Percentiles rank a stretch among this genome's conserved stretches.
phyloP scores from a whole-genome alignment of 2,797 vertebrate species.

The Myripristis jacobus region DNA sequence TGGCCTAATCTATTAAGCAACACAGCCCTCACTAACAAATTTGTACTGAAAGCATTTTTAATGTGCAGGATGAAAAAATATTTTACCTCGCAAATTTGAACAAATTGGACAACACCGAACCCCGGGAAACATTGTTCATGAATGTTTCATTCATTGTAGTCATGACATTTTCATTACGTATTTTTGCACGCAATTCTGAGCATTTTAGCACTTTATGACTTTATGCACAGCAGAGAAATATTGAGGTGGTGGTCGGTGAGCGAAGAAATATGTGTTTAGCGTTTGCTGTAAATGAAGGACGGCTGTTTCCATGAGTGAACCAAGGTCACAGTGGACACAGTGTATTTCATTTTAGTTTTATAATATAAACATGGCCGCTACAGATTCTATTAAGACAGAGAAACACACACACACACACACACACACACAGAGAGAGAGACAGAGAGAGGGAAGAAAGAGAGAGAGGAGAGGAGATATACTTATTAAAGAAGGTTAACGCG shows the following conservation, averaged over 20 bases:
- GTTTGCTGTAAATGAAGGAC: conserved; percentile 27
- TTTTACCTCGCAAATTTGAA: conserved; percentile 37
- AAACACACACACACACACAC: conserved; percentile 11
- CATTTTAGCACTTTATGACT: conserved; percentile 7
- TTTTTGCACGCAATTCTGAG: conserved; percentile 18
- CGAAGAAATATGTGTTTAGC: conserved; percentile 57
- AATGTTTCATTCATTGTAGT: conserved; percentile 50
- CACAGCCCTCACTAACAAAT: conserved; percentile 39
- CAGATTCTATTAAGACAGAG: background rate
- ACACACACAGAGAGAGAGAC: background rate
- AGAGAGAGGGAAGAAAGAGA: background rate
- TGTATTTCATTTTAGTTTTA: conserved; percentile 14
- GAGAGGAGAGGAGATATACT: conserved; percentile 13
- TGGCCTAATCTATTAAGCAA: conserved; percentile 49
- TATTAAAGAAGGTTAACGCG: conserved; percentile 31
- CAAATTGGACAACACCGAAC: conserved; percentile 41
- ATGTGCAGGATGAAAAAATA: conserved; percentile 31
- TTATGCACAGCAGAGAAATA: conserved; percentile 33
- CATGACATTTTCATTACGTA: conserved; percentile 7
- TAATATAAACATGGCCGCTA: conserved; percentile 25
- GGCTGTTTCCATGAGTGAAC: background rate
- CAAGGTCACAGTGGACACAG: background rate
- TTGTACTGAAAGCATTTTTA: conserved; percentile 41
- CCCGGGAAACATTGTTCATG: conserved; percentile 27
- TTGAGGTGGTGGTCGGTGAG: conserved; percentile 1